Evolutionary conservation across 2,888 invertebrate species (phyloP).

Genomic region (Leptinotarsa haldemani): DNA sequence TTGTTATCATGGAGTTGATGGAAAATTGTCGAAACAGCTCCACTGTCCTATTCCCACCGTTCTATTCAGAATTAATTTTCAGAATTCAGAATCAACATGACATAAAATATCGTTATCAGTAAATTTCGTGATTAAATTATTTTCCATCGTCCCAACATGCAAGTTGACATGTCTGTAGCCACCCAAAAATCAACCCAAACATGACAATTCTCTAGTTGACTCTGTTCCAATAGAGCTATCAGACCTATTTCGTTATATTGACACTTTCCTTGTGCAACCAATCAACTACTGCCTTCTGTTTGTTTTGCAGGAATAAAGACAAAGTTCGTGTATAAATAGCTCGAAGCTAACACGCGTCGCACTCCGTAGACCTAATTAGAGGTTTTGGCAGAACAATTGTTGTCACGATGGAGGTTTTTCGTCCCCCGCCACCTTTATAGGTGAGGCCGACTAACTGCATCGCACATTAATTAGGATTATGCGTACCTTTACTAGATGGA

Average conservation of each 20-base stretch:
- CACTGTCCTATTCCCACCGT: no score
- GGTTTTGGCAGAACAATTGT: constrained; percentile 6
- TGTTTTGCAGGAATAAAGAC: neutral
- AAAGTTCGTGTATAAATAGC: neutral
- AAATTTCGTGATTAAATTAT: no score
- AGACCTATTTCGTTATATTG: neutral
- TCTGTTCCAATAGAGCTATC: neutral
- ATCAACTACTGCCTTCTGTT: neutral
- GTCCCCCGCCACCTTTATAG: neutral
- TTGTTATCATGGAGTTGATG: no score
- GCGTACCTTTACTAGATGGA: no score
- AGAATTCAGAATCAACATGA: no score
- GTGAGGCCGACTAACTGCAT: neutral
- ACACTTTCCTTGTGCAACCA: neutral
- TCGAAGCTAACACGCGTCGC: neutral
- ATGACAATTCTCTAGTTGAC: neutral
- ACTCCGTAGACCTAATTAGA: neutral
- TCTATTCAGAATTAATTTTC: no score
- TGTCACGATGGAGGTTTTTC: neutral
- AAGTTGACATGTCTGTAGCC: no score
- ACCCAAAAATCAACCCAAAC: neutral
- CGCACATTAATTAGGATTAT: neutral
- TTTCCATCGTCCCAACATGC: no score
- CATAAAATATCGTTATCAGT: no score
- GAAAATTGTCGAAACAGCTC: no score